Base-by-base conservation (phyloP, 2,888 invertebrate species). In the Eilema sororculum region DNA sequence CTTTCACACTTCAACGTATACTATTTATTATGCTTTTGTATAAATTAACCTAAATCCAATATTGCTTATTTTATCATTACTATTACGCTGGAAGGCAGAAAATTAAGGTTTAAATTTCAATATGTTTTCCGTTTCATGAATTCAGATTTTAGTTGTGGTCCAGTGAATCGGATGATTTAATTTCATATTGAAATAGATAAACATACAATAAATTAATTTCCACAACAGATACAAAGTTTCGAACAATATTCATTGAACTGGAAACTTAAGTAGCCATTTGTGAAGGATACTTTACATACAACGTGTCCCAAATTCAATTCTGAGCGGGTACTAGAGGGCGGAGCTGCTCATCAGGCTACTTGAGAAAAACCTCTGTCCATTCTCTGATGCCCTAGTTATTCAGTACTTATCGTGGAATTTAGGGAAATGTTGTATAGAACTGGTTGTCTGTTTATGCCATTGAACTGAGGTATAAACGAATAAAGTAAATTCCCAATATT, bases 181-280 rank as follows among this genome's bases (percentile, higher is more conserved):
- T 52, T n/a, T 46, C 0, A 12, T 41, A n/a, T 37, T 41, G 22
- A 58, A 57, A 37, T 58, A 58, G n/a, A 41, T 10, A 9, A 5
- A 24, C 20, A 58, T 16, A 5, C 4, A 20, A 41, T n/a, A 41
- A 59, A 66, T 41, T 9, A 37, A 24, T 58, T 65, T 37, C 16
- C 20, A 41, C 5, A 24, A 10, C 22, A n/a, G 8, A 22, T 30
- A 13, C 37, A 22, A 25, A 28, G 24, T 41, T 8, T 8, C n/a
- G n/a, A 52, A 52, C n/a, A n/a, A 67, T 60, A 58, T 67, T 67
- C 46, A 67, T 20, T 60, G 46, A 59, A 1, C 24, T 66, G 24
- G 37, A 66, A 58, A 41, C 25, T 63, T 13, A 9, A 3, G 22
- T 37, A 46, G 20, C 46, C 46, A 46, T 41, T 41, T 41, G 16